Percentiles rank a stretch among this genome's conserved stretches.
Evolutionary conservation across 2,797 vertebrate species (phyloP).

Genomic region (Enteromius paludinosus): DNA sequence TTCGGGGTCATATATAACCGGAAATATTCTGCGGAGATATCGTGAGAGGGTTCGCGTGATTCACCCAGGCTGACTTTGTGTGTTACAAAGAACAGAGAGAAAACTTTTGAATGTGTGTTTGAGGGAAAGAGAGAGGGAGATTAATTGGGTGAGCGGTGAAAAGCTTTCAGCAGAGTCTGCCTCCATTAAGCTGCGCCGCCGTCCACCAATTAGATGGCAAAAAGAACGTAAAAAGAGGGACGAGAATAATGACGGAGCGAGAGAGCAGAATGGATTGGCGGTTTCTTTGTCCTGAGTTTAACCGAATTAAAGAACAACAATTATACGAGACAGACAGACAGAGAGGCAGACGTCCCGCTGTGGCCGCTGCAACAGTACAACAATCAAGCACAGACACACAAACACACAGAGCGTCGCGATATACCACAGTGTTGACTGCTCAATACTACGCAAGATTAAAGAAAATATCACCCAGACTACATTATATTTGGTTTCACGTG

Average conservation of each 20-base stretch:
- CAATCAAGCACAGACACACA: conserved; percentile 6
- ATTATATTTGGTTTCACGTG: not conserved
- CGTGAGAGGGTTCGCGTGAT: not conserved
- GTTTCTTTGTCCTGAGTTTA: conserved; percentile 49
- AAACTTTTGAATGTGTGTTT: conserved; percentile 30
- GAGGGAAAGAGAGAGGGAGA: conserved; percentile 38
- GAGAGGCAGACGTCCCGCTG: conserved; percentile 33
- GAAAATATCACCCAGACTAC: not conserved
- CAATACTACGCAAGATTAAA: not conserved
- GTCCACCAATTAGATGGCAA: conserved; percentile 50
- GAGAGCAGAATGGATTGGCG: conserved; percentile 40
- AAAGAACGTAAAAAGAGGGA: conserved; percentile 35
- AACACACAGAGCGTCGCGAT: not conserved
- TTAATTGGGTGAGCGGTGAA: conserved; percentile 53
- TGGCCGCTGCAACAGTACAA: not conserved
- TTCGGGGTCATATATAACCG: not conserved
- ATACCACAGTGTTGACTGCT: not conserved
- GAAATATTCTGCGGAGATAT: not conserved
- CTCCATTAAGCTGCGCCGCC: conserved; percentile 53
- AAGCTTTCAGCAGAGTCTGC: conserved; percentile 60
- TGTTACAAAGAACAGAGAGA: conserved; percentile 3
- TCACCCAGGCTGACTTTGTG: conserved; percentile 1
- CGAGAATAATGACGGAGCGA: conserved; percentile 40
- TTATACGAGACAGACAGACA: conserved; percentile 37
- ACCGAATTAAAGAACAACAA: conserved; percentile 50